Base-by-base conservation (phyloP, 2,797 vertebrate genomes). In the Craterocephalus amniculus region DNA sequence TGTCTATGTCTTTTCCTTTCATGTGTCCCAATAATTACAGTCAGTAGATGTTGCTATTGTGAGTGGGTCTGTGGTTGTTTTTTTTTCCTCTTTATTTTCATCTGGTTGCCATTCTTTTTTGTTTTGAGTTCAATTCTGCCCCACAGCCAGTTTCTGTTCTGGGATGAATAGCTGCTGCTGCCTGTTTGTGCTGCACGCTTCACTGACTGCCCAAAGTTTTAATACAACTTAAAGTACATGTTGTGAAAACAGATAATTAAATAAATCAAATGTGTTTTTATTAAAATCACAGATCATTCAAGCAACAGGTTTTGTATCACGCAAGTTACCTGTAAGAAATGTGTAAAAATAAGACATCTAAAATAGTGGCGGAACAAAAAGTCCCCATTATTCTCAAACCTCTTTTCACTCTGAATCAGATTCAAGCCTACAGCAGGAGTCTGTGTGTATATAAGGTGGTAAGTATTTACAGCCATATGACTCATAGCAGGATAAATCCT, bases 401-500 rank as follows among this genome's bases (percentile, higher is more conserved):
- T 80, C 58, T 43, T 79, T 79, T 58, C 72, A 24, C 18, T 14
- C 48, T 48, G n/a, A 64, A 59, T 32, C 29, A 73, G 70, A 76
- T 72, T 63, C 26, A 81, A 70, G 56, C 26, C 34, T 72, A 43
- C 72, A 69, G 75, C 68, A 57, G 70, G 58, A 66, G 73, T 76
- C 76, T 58, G 57, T 70, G 58, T 74, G 72, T 67, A 84, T 73
- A 71, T 79, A 67, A 85, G 77, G 63, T 72, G 87, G 79, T 72
- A 81, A 88, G 88, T 89, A 89, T 94, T 92, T 93, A 91, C 81
- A 91, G 87, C 81, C 72, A 61, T 49, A 74, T 85, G 89, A 93
- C 81, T 92, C 90, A 91, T 69, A 62, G 68, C 77, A 78, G 80
- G 66, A 89, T 83, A 85, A 89, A 88, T 89, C 75, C 87, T 81